Evolutionary conservation across 2,113 vertebrate genomes (phyloP).

Genomic region (Blennius ocellaris): DNA sequence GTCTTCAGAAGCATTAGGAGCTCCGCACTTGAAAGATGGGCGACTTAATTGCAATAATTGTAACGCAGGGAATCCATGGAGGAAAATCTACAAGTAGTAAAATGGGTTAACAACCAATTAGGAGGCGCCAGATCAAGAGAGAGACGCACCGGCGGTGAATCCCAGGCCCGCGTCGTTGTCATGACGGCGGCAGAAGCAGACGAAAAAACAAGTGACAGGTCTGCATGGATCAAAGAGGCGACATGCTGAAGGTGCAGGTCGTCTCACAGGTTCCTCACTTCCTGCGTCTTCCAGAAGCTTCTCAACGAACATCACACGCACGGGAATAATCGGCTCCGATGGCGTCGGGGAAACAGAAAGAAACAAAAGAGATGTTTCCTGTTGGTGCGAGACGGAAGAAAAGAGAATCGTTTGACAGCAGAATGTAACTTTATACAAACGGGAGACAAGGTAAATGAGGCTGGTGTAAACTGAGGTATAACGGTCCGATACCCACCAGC

Average conservation of each 20-base stretch:
- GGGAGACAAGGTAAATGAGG: slow-evolving; percentile 19
- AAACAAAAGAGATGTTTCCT: slow-evolving; percentile 13
- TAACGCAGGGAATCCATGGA: slow-evolving; percentile 11
- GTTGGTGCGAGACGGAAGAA: neutral
- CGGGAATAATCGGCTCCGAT: slow-evolving; percentile 55
- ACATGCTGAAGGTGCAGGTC: slow-evolving; percentile 20
- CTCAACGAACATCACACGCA: slow-evolving; percentile 19
- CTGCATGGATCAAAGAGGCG: slow-evolving; percentile 32
- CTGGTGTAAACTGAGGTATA: neutral
- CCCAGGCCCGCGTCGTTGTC: neutral
- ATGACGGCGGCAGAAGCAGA: neutral
- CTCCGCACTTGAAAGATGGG: slow-evolving; percentile 40
- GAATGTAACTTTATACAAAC: neutral
- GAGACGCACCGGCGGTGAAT: slow-evolving; percentile 1
- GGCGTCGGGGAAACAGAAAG: slow-evolving; percentile 41
- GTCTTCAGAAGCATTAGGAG: slow-evolving; percentile 33
- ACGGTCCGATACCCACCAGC: too few species aligned
- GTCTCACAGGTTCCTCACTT: slow-evolving; percentile 1
- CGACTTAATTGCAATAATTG: slow-evolving; percentile 49
- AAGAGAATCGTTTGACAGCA: neutral
- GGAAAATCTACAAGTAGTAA: slow-evolving; percentile 20
- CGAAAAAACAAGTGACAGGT: slow-evolving; percentile 40
- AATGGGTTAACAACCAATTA: slow-evolving; percentile 48
- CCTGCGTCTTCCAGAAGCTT: slow-evolving; percentile 40
- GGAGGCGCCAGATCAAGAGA: slow-evolving; percentile 38